Conservation (phyloP, 2,113 vertebrate species). For the Coryphaenoides rupestris region DNA sequence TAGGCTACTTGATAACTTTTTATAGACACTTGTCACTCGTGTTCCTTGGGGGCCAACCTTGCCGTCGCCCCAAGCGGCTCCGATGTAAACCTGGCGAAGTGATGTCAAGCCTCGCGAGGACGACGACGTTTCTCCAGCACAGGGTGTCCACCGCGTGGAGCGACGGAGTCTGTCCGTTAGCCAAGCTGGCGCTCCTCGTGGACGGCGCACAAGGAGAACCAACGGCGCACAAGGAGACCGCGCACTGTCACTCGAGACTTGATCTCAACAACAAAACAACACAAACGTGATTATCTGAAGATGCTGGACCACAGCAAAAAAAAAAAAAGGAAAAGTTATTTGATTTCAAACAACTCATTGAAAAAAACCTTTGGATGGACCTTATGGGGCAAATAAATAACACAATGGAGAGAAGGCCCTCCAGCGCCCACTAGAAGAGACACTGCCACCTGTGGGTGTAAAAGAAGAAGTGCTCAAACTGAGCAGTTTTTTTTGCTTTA, state of each 20-base stretch:
- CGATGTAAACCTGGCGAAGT: background rate
- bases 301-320: constrained; percentile 2
- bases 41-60: too few species aligned
- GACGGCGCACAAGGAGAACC: constrained; percentile 5
- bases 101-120: background rate
- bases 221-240: constrained; percentile 8
- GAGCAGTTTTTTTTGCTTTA: constrained; percentile 55
- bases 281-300: background rate
- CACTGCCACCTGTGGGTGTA: constrained; percentile 65
- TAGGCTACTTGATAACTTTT: too few species aligned
- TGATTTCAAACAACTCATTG: too few species aligned
- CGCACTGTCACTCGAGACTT: constrained; percentile 8
- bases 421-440: constrained; percentile 53
- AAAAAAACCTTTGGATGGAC: constrained; percentile 10
- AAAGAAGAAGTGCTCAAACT: constrained; percentile 46
- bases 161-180: background rate
- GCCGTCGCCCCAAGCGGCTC: background rate
- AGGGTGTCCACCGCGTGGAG: background rate
- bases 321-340: too few species aligned
- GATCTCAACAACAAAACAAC: constrained; percentile 8
- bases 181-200: background rate
- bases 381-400: constrained; percentile 18
- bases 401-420: constrained; percentile 53
- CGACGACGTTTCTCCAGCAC: background rate
- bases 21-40: too few species aligned